These are phyloP conservation scores for Crocuta crocuta DNA, from an alignment of 2,113 vertebrate genomes.

Conservation along the genomic window DNA sequence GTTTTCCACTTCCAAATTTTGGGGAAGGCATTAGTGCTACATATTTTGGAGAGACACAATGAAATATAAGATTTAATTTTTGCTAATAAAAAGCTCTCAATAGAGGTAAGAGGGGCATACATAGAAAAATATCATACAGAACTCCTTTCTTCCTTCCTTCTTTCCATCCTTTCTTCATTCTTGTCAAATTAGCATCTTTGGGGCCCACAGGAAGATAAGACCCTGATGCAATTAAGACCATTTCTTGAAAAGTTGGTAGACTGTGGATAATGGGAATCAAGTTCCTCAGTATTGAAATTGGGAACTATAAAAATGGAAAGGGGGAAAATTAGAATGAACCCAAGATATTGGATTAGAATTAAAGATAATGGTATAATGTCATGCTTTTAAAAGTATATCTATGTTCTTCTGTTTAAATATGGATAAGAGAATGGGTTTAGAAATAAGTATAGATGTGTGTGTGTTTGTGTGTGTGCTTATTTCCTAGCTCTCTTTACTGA, in stretches of 20 bases:
- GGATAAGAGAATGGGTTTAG: background rate
- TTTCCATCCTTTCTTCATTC: background rate
- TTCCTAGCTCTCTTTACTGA: background rate
- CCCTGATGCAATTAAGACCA: accelerated
- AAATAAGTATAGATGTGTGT: background rate
- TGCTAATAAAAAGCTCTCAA: background rate
- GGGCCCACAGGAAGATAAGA: background rate
- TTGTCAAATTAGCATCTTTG: background rate
- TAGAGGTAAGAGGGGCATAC: background rate
- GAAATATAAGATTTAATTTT: background rate
- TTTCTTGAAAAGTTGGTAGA: background rate
- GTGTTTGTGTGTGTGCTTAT: background rate
- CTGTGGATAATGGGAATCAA: background rate
- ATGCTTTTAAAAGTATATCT: background rate
- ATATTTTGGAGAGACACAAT: background rate
- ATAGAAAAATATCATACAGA: background rate
- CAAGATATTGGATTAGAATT: background rate
- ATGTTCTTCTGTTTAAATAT: background rate
- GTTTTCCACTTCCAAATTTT: background rate
- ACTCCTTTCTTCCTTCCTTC: background rate
- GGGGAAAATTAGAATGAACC: background rate
- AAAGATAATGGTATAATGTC: background rate
- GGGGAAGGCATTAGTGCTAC: background rate
- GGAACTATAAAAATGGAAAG: background rate
- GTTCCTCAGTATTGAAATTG: background rate